Evolutionary conservation across 2,797 vertebrate genomes (phyloP), one percentile per base, ranked within the genome.

Genomic region (Chrosomus eos): DNA sequence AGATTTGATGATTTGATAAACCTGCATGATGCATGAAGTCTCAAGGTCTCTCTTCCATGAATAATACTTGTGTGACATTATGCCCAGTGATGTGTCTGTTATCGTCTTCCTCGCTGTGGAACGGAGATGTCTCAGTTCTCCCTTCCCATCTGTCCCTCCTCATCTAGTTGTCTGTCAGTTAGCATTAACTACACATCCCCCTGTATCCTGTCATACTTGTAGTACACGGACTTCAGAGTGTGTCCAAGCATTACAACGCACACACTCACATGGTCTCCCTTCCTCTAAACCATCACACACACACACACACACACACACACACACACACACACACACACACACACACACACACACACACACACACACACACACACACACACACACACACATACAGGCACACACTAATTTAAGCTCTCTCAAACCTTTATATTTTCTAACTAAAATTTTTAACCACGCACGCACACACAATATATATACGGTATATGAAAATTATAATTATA

Each of bases 161-260:
- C 75, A 26, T 86, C 79, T 79, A 51, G 55, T 26, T 51, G 68
- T 55, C 80, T 82, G 80, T 83, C 75, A 77, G 33, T 45, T 66
- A 71, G 60, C 82, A 84, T 85, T 62, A 89, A 85, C 62, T 36
- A 68, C 75, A 71, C 78, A 74, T 53, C 85, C 76, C 40, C 40
- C 40, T 62, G 84, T 71, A 79, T 85, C 72, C 45, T 23, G 28
- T 81, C 67, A 55, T 33, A 21, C n/a, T 40, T 23, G 10, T 13
- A 23, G 19, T 31, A 28, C 58, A 43, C 26, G 2, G 55, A 40
- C 45, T 55, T 76, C 23, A 53, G 53, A 79, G 48, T 33, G 77
- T 16, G 77, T 80, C 18, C 11, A 67, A 51, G 28, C 48, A 31
- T 51, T 75, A 71, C 13, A 51, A 72, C 3, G 55, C 26, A 26